phyloP scores from a whole-genome alignment of 2,797 vertebrate species.

The Streptopelia turtur region DNA sequence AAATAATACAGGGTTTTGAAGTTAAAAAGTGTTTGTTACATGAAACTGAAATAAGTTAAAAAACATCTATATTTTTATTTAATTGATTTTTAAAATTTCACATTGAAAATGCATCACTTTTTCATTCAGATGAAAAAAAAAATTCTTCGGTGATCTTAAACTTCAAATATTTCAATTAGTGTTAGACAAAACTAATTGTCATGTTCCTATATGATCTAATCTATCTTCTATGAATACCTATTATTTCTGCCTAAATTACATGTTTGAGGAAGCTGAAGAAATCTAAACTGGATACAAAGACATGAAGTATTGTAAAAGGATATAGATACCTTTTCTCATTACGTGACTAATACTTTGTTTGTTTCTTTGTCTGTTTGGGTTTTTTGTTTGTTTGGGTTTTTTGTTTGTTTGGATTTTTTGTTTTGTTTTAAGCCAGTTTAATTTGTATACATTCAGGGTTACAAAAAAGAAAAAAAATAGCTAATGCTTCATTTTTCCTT shows the following conservation, averaged over 20 bases:
- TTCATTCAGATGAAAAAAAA: not conserved
- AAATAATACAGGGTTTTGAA: not conserved
- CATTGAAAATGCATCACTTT: not conserved
- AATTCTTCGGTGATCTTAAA: not conserved
- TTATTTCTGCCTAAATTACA: not conserved
- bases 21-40: not conserved
- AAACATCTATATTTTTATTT: not conserved
- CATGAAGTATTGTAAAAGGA: not conserved
- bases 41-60: not conserved
- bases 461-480: not conserved
- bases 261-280: not conserved
- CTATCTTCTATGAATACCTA: not conserved
- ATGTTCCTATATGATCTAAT: not conserved
- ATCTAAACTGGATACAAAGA: not conserved
- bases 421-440: not conserved
- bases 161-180: not conserved
- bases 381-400: no score
- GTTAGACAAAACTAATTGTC: not conserved
- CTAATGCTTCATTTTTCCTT: not conserved
- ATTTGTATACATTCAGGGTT: not conserved
- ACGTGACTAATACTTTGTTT: not conserved
- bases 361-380: no score
- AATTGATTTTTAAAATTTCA: fast-evolving
- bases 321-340: not conserved
- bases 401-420: no score